Evolutionary conservation across 2,888 invertebrate genomes (phyloP), one percentile per base, ranked within the genome.

Genomic region (Leptura quadrifasciata): DNA sequence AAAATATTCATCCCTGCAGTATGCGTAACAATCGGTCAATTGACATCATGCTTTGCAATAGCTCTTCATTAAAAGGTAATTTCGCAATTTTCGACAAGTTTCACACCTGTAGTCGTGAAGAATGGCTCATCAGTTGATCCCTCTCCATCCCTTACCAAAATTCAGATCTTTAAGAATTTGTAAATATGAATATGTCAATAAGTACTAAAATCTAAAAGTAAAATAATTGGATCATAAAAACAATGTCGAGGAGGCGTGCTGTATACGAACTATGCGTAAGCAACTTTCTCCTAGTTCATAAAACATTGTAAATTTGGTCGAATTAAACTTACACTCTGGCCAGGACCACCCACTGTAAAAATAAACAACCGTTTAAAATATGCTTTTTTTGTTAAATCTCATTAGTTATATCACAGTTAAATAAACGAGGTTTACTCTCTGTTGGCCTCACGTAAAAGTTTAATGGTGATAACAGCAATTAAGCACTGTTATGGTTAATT

Each of bases 371-470:
- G n/a, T 47, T 47, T n/a, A 47, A 47, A n/a, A 15, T n/a, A n/a
- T 15, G 47, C n/a, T 47, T 47, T 47, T 47, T 47, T 15, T n/a
- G n/a, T n/a, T 5, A n/a, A 47, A 47, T n/a, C 47, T 47, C 47
- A 47, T 47, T 47, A 47, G 47, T 47, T 47, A 47, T 47, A 47
- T 47, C 47, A 47, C 47, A 47, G 47, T 47, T 47, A 47, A 47
- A 47, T 39, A 39, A 12, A 39, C n/a, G 47, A 47, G 47, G 15
- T 12, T 39, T 47, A 47, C 47, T n/a, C 4, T 47, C 47, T n/a
- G 1, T n/a, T 3, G 15, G 47, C n/a, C 47, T 47, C 47, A 47
- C 47, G 15, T 47, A 47, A 39, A 47, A 47, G 47, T n/a, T n/a
- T n/a, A n/a, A 47, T n/a, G 47, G 15, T 39, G 47, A 47, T 47